Conservation (phyloP, 2,888 invertebrate genomes). For the Heliconius erato region DNA sequence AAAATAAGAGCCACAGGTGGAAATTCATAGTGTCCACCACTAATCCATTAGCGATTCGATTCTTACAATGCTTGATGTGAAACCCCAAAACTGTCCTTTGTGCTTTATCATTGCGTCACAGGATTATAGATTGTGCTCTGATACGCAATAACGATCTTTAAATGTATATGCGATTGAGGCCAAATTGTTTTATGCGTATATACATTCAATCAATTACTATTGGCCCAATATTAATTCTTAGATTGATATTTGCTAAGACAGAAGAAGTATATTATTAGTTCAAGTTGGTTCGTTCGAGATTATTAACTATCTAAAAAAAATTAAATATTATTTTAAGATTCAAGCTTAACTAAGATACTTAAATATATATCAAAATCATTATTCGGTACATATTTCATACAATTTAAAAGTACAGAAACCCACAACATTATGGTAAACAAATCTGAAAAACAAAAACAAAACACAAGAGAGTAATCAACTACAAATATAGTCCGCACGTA, state of each 20-base stretch:
- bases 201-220: constrained; percentile 22
- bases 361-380: not conserved
- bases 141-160: constrained; percentile 11
- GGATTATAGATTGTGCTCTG: constrained; percentile 42
- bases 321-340: not conserved
- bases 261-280: not conserved
- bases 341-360: not conserved
- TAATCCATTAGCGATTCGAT: constrained; percentile 81
- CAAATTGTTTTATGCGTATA: not conserved
- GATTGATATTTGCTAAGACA: not conserved
- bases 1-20: constrained; percentile 16
- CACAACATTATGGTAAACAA: constrained; percentile 12
- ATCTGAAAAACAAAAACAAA: constrained; percentile 26
- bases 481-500: constrained; percentile 80
- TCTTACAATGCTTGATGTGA: constrained; percentile 69
- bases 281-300: no score
- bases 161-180: not conserved
- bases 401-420: not conserved
- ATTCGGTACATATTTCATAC: not conserved
- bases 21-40: constrained; percentile 60
- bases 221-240: constrained; percentile 1
- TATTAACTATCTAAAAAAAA: not conserved
- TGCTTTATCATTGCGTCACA: constrained; percentile 50
- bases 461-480: constrained; percentile 75
- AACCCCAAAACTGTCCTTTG: constrained; percentile 53